These are phyloP conservation scores for Caenorhabditis remanei DNA, from an alignment of 1,140 invertebrate species.

Conservation along the genomic window DNA sequence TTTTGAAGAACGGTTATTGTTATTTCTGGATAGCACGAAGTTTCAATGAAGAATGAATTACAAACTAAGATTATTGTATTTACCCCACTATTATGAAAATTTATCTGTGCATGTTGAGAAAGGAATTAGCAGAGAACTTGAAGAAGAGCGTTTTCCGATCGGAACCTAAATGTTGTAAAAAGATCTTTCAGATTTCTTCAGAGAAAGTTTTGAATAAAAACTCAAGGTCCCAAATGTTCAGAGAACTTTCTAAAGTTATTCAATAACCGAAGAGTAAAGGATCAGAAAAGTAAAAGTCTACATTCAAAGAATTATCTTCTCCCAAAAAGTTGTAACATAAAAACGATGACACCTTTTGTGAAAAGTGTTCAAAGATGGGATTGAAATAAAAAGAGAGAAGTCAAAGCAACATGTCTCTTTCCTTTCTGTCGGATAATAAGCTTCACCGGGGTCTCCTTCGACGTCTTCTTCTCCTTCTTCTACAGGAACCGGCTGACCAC, in stretches of 20 bases:
- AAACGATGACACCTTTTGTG: background rate
- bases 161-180: too few relatives aligned
- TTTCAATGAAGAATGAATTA: too few relatives aligned
- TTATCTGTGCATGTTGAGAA: too few relatives aligned
- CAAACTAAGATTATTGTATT: too few relatives aligned
- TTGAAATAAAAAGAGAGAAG: background rate
- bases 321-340: slow-evolving; percentile 1
- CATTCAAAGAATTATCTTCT: background rate
- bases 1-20: too few relatives aligned
- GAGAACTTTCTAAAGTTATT: background rate
- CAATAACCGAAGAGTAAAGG: background rate
- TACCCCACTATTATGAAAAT: too few relatives aligned
- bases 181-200: too few relatives aligned
- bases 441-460: background rate
- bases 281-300: background rate
- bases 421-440: slow-evolving; percentile 31
- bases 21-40: too few relatives aligned
- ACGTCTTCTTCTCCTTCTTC: background rate
- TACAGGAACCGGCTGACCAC: slow-evolving; percentile 48
- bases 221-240: background rate
- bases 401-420: slow-evolving; percentile 17
- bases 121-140: too few relatives aligned
- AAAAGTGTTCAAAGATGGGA: slow-evolving; percentile 20
- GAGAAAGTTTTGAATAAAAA: too few relatives aligned
- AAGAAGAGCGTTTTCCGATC: too few relatives aligned